Evolutionary conservation across 2,113 vertebrate genomes (phyloP).

Genomic region (Connochaetes taurinus): DNA sequence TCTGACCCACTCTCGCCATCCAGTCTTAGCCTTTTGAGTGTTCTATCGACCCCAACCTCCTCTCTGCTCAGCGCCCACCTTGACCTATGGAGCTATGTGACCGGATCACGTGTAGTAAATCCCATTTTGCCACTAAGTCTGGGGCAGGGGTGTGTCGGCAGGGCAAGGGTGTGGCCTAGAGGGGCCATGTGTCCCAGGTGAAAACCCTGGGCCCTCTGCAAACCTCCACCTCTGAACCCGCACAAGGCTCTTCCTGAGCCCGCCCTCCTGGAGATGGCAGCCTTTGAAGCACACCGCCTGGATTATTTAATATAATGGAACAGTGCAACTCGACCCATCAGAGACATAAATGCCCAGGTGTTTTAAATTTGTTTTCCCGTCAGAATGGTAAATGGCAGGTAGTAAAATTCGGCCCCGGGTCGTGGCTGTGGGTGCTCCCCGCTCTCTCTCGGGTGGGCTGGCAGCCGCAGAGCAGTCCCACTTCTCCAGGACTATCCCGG

Average conservation of each 20-base stretch:
- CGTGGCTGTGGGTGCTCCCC: neutral
- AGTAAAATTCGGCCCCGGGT: constrained; percentile 62
- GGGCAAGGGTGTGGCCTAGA: neutral
- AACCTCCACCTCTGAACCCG: neutral
- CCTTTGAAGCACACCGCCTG: constrained; percentile 68
- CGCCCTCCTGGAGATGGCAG: neutral
- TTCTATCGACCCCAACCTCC: neutral
- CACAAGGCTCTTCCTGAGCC: neutral
- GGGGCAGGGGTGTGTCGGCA: neutral
- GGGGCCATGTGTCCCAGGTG: neutral
- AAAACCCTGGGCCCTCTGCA: too few relatives aligned
- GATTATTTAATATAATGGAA: constrained; percentile 73
- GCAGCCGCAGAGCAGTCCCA: accelerated
- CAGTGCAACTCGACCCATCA: constrained; percentile 70
- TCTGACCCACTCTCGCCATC: neutral
- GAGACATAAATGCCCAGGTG: constrained; percentile 75
- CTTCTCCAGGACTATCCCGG: neutral
- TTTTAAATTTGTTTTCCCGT: constrained; percentile 73
- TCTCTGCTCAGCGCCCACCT: neutral
- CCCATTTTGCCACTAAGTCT: neutral
- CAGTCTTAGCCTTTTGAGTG: neutral
- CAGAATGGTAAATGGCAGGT: constrained; percentile 65
- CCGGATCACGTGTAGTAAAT: neutral
- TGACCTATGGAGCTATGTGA: neutral
- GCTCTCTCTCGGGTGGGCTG: neutral